Evolutionary conservation across 2,888 invertebrate genomes (phyloP), one percentile per base, ranked within the genome.

Genomic region (Mythimna impura): DNA sequence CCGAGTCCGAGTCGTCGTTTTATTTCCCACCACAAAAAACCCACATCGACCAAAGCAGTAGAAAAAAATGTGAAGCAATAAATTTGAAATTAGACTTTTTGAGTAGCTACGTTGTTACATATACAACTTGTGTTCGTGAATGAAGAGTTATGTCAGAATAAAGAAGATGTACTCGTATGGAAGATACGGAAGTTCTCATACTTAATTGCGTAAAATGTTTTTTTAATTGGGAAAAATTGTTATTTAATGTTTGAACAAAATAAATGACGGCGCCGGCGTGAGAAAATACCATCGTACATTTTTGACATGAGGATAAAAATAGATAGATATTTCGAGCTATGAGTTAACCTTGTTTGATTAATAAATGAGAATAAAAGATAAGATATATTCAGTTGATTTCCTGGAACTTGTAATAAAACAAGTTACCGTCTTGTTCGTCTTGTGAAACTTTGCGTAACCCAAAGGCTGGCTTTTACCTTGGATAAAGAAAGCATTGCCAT

Each of bases 101-200:
- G 10, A 34, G 22, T 43, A 43, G 25, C 20, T 43, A 14, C 14
- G 10, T 10, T 14, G 14, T 17, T 17, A 47, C 17, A 1, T 5
- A 14, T 43, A 47, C 1, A 47, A 20, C 17, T 17, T 55, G 50
- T 73, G 4, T 36, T 30, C 5, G 12, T 36, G 2, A 72, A 77
- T 71, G 25, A 78, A 60, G 60, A 67, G 17, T 66, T 63, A 71
- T 30, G 47, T 62, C 43, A 63, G 58, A 57, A 12, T 22, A 6
- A 25, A 6, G 5, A 25, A 6, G 5, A 40, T n/a, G 22, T 65
- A 54, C 8, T 17, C 17, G 8, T 1, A 30, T 61, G 43, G 4
- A 14, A 43, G 14, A 22, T 22, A 47, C 10, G 22, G 36, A 10
- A 7, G 47, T 20, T 52, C n/a, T 0, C n/a, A 50, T 50, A n/a